phyloP scores from a whole-genome alignment of 2,113 vertebrate genomes.

The Turnix velox region DNA sequence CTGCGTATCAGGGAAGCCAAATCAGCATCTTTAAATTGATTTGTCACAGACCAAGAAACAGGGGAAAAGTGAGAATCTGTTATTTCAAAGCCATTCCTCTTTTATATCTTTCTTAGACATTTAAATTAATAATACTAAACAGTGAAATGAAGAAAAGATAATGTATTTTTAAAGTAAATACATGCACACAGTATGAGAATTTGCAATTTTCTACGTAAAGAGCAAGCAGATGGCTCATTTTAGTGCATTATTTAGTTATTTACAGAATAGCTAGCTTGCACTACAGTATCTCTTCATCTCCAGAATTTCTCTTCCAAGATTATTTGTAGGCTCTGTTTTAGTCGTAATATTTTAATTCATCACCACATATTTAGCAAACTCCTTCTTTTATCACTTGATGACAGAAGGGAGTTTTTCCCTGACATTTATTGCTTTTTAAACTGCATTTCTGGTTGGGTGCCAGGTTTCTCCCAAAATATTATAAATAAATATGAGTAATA shows the following conservation, averaged over 20 bases:
- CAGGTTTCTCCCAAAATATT: conserved; percentile 47
- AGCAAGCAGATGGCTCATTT: not conserved
- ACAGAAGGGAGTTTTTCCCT: conserved; percentile 33
- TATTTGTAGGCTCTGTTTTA: conserved; percentile 3
- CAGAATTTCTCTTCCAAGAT: not conserved
- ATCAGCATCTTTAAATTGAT: not conserved
- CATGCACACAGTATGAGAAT: not conserved
- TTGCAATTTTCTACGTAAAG: not conserved
- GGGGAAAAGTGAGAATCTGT: not conserved
- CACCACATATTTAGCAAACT: conserved; percentile 21
- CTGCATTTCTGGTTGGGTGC: conserved; percentile 15
- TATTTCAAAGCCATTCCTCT: not conserved
- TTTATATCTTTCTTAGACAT: not conserved
- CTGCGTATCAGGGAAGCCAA: not conserved
- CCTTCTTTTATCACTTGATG: conserved; percentile 60
- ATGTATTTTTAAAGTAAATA: not conserved
- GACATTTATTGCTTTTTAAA: conserved; percentile 64
- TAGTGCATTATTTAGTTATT: not conserved
- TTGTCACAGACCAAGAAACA: not conserved
- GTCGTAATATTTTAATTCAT: conserved; percentile 48
- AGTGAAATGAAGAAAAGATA: not conserved
- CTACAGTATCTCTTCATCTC: conserved; percentile 9
- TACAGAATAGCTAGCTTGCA: not conserved
- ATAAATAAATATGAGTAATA: conserved; percentile 44
- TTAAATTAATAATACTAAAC: not conserved